Evolutionary conservation across 2,797 vertebrate species (phyloP).

Genomic region (Pygocentrus nattereri): DNA sequence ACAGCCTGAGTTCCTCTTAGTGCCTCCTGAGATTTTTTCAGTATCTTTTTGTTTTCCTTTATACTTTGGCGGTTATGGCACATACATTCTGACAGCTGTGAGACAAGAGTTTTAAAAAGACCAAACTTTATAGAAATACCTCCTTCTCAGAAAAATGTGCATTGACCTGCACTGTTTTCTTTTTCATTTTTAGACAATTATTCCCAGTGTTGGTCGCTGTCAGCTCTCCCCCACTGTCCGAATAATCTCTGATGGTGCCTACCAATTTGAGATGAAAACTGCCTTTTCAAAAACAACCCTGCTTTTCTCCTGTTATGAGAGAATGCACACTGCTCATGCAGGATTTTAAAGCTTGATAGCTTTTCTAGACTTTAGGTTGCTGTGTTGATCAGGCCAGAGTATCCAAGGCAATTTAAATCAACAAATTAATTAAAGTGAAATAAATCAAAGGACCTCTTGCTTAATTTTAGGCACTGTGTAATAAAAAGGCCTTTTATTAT

Average conservation of each 20-base stretch:
- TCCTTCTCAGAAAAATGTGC: no score
- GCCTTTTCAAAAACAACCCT: neutral
- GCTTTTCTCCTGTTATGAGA: neutral
- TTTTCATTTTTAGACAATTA: neutral
- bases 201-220: no score
- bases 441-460: conserved; percentile 38
- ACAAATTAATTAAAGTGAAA: conserved; percentile 15
- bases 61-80: neutral
- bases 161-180: neutral
- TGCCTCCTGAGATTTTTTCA: neutral
- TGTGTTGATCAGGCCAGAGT: neutral
- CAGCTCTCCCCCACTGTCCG: no score
- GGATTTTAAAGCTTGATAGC: neutral
- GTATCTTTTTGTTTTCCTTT: neutral
- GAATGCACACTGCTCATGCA: neutral
- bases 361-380: neutral
- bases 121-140: no score
- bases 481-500: conserved; percentile 35
- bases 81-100: neutral
- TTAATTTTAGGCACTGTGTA: conserved; percentile 22
- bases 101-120: neutral
- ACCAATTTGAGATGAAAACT: no score
- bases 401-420: neutral
- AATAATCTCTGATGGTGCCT: no score
- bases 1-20: neutral